Evolutionary conservation across 2,113 vertebrate species (phyloP).

Genomic region (Dasyornis broadbenti): DNA sequence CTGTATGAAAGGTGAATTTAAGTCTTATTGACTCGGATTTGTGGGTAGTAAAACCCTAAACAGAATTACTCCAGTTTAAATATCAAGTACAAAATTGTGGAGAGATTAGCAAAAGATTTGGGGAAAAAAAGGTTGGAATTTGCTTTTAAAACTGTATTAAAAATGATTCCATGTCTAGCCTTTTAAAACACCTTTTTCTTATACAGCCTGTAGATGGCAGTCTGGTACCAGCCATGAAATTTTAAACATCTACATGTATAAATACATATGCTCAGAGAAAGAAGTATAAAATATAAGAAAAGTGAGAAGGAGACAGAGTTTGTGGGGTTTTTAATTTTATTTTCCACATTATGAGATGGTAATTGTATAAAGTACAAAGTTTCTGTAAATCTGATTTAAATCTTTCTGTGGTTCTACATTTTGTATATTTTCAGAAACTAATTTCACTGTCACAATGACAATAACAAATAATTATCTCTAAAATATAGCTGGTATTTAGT

Average conservation of each 20-base stretch:
- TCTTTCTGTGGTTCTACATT: background rate
- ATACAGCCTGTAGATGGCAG: constrained; percentile 51
- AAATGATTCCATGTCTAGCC: accelerated
- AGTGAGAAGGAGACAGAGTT: background rate
- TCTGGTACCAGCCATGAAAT: background rate
- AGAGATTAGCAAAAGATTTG: accelerated
- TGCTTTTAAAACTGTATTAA: background rate
- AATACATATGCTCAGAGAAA: accelerated
- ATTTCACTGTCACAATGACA: background rate
- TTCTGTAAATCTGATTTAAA: background rate
- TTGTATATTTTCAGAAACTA: background rate
- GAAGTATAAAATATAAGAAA: background rate
- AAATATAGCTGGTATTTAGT: background rate
- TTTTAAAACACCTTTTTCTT: background rate
- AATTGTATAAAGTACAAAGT: background rate
- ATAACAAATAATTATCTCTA: background rate
- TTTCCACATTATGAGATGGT: background rate
- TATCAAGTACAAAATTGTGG: accelerated
- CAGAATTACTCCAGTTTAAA: background rate
- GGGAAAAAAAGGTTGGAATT: background rate
- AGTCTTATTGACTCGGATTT: background rate
- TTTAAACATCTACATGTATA: background rate
- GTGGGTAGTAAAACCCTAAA: background rate
- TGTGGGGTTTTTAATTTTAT: background rate
- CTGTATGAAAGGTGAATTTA: background rate